Evolutionary conservation across 2,797 vertebrate species (phyloP).

Genomic region (Ceryle rudis): DNA sequence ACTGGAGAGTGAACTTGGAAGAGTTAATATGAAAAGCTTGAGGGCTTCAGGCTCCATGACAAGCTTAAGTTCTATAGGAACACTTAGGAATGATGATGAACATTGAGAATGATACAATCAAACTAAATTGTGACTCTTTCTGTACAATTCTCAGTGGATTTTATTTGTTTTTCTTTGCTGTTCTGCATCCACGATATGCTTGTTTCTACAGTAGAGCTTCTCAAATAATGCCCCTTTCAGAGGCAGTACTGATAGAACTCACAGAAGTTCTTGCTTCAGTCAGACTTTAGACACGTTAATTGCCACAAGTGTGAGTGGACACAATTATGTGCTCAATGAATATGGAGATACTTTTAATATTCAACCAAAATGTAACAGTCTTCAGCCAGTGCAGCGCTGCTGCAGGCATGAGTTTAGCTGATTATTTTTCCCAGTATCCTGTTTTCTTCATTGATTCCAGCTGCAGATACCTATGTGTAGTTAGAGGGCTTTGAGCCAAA

Average conservation of each 20-base stretch:
- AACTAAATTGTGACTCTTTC: neutral
- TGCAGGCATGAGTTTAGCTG: neutral
- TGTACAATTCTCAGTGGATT: fast-evolving
- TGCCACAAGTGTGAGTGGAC: neutral
- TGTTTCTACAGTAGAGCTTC: neutral
- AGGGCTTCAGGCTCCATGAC: neutral
- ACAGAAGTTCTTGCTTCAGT: neutral
- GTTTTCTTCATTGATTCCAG: neutral
- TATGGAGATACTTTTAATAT: neutral
- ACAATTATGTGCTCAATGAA: neutral
- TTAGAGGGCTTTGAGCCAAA: neutral
- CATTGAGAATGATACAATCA: neutral
- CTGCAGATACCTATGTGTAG: neutral
- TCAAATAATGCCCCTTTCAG: neutral
- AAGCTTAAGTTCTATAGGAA: neutral
- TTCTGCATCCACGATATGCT: neutral
- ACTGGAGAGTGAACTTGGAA: neutral
- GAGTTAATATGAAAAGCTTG: neutral
- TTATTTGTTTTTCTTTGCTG: neutral
- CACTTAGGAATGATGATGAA: neutral
- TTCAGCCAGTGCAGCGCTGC: neutral
- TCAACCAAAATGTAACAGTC: neutral
- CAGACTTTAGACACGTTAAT: neutral
- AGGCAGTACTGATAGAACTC: neutral
- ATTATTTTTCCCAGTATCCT: neutral